Base-by-base conservation (phyloP, 2,797 vertebrate species). In the Diceros bicornis region DNA sequence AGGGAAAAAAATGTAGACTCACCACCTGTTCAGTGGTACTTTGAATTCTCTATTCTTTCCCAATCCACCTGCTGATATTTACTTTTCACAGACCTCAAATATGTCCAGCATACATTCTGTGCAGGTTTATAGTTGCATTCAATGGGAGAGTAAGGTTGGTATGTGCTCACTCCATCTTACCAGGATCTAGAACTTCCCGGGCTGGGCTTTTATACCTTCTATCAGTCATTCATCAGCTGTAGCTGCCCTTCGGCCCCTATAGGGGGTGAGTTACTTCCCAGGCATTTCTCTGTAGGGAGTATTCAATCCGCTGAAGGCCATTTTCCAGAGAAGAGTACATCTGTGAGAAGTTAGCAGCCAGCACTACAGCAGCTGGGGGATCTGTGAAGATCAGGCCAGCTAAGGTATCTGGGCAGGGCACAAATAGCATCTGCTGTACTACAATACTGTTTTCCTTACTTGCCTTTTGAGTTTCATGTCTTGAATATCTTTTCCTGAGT, bases 341-440 rank as follows among this genome's bases (percentile, higher is more conserved):
- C 64, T 34, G 27, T 16, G 47, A 44, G 27, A 52, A 83, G 55
- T 34, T 11, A 14, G 52, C 14, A 32, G 32, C 44, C 50, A 17
- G 21, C 34, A 7, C 34, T 37, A 62, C 18, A 18, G 57, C 29
- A 27, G 13, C 57, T 66, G 69, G 57, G 25, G 74, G 16, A 11
- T 41, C 47, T 41, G 61, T 68, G 10, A 21, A 78, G 74, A 57
- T 66, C n/a, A 29, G 16, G 17, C 14, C 32, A 17, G 21, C 47
- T n/a, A 4, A 12, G 66, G 66, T 10, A 12, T 7, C 37, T 25
- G 16, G 55, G 57, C 41, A 27, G 57, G 55, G 21, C 52, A 21
- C 2, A 4, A 2, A 12, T 12, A 34, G 71, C 21, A 3, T 13
- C 32, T 47, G 6, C 32, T 34, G 0, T 3, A 1, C 25, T 27